phyloP scores from a whole-genome alignment of 1,140 invertebrate species.

The Magallana angulata region DNA sequence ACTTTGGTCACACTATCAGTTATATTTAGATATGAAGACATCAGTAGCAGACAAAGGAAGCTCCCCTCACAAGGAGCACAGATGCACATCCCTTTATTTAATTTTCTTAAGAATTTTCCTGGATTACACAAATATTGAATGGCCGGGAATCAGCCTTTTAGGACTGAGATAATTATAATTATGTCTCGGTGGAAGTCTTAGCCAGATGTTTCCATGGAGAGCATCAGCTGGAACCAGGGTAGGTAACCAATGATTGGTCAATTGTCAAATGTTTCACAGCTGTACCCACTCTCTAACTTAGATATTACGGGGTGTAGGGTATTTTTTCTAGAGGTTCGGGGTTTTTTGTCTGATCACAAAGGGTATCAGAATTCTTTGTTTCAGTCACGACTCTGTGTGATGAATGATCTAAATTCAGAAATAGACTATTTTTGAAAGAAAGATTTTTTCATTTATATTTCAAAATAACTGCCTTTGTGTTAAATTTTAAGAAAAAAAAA shows the following conservation, averaged over 20 bases:
- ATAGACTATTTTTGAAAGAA: no score
- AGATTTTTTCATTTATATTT: no score
- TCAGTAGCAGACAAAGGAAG: background rate
- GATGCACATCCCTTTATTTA: conserved; percentile 19
- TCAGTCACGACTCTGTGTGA: no score
- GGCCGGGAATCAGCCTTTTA: background rate
- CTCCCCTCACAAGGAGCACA: background rate
- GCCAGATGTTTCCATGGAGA: conserved; percentile 16
- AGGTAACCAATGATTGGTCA: background rate
- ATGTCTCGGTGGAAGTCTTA: background rate
- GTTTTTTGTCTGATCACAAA: no score
- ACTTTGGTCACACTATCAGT: no score
- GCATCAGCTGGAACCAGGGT: background rate
- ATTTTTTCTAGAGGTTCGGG: no score
- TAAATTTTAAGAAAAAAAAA: no score
- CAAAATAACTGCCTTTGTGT: no score
- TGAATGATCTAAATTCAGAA: no score
- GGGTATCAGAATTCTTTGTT: no score
- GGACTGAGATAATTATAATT: conserved; percentile 18
- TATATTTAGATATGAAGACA: no score
- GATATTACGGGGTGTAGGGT: no score
- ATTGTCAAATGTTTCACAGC: background rate
- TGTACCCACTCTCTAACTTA: background rate
- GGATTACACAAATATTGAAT: conserved; percentile 25
- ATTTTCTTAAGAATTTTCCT: conserved; percentile 22